Evolutionary conservation across 2,888 invertebrate species (phyloP).

Genomic region (Apotomis capreana): DNA sequence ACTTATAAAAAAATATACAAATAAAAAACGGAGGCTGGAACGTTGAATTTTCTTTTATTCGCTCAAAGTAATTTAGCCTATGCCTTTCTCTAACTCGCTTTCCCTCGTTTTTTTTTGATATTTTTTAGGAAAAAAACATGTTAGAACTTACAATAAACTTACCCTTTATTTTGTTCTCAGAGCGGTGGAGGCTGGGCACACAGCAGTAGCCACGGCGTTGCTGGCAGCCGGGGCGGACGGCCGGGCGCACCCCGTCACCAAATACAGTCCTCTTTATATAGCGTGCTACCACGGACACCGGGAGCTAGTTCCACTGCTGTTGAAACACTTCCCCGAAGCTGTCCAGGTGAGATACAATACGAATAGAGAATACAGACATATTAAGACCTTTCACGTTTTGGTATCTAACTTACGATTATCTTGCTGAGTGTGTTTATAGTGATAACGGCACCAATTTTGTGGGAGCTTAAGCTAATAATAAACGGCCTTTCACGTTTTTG

Average conservation of each 20-base stretch:
- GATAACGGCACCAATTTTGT: background rate
- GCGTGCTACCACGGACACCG: constrained; percentile 93
- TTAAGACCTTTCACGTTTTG: too few species aligned
- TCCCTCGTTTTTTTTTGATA: too few species aligned
- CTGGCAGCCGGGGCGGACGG: constrained; percentile 94
- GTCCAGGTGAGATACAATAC: constrained; percentile 81
- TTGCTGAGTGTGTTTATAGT: too few species aligned
- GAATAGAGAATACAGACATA: too few species aligned
- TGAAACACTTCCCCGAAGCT: constrained; percentile 92
- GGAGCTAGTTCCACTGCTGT: constrained; percentile 89
- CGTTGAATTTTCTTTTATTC: too few species aligned
- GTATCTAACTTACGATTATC: too few species aligned
- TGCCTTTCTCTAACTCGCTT: too few species aligned
- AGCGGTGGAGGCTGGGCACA: constrained; percentile 93
- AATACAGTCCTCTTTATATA: constrained; percentile 96
- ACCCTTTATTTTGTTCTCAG: constrained; percentile 70
- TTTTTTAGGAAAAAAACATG: too few species aligned
- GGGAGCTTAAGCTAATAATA: background rate
- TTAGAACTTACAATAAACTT: too few species aligned
- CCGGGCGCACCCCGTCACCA: constrained; percentile 93
- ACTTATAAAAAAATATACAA: too few species aligned
- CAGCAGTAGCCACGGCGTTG: constrained; percentile 89
- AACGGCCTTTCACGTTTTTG: background rate
- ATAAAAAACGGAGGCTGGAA: too few species aligned
- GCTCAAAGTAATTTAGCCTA: too few species aligned